These are phyloP conservation scores for Drosophila testacea DNA, from an alignment of 2,888 invertebrate species.

Conservation along the genomic window DNA sequence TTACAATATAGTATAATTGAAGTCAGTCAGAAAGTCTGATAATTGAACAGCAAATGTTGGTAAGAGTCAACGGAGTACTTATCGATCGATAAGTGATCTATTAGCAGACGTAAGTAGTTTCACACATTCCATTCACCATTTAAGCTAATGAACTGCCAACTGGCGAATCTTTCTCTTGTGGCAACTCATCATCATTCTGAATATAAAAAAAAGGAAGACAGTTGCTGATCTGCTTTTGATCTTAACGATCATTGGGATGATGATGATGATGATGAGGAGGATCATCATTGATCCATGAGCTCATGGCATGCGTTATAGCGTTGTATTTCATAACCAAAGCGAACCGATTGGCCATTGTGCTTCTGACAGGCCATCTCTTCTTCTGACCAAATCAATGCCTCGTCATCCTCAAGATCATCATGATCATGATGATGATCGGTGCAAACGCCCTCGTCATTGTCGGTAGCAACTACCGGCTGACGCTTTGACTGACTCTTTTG, in stretches of 20 bases:
- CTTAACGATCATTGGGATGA: background rate
- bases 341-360: conserved; percentile 66
- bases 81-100: conserved; percentile 68
- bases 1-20: conserved; percentile 10
- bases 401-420: conserved; percentile 27
- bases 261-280: conserved; percentile 3
- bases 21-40: conserved; percentile 3
- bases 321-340: conserved; percentile 50
- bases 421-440: conserved; percentile 36
- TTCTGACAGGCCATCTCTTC: conserved; percentile 47
- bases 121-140: conserved; percentile 69
- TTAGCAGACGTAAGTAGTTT: conserved; percentile 62
- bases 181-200: conserved; percentile 33
- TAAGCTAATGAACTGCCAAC: conserved; percentile 70
- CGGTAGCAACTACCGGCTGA: conserved; percentile 77
- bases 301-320: conserved; percentile 25
- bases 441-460: conserved; percentile 70
- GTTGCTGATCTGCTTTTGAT: conserved; percentile 42
- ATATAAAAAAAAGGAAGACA: background rate
- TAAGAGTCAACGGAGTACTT: conserved; percentile 4
- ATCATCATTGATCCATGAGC: conserved; percentile 35
- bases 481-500: conserved; percentile 33
- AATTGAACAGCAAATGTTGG: conserved; percentile 11
- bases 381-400: conserved; percentile 39
- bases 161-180: conserved; percentile 34